Evolutionary conservation across 2,888 invertebrate genomes (phyloP).

Genomic region (Hedya salicella): DNA sequence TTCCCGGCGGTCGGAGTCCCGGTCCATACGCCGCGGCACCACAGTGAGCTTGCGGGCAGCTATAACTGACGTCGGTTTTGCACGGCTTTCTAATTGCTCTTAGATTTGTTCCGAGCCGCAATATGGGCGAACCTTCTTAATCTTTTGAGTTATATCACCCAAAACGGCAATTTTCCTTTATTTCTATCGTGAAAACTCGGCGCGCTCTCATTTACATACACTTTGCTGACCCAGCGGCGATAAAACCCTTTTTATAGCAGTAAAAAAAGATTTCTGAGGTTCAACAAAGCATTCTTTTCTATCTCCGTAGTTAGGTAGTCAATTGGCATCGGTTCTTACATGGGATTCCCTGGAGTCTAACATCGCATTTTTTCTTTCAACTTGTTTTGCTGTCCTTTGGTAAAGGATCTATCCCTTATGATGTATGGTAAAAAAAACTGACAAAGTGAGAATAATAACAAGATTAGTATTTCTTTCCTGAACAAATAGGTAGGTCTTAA

Average conservation of each 20-base stretch:
- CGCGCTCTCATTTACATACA: conserved; percentile 78
- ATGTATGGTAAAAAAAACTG: too few relatives aligned
- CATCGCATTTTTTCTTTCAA: conserved; percentile 22
- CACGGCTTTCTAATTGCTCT: conserved; percentile 32
- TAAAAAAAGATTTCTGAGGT: conserved; percentile 74
- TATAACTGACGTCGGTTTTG: conserved; percentile 9
- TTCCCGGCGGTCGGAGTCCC: conserved; percentile 18
- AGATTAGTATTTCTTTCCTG: too few relatives aligned
- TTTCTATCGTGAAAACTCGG: conserved; percentile 66
- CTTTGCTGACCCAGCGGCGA: conserved; percentile 80
- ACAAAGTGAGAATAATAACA: too few relatives aligned
- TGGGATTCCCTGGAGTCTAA: conserved; percentile 8
- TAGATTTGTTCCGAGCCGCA: conserved; percentile 39
- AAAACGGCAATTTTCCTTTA: conserved; percentile 69
- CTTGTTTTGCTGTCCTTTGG: conserved; percentile 8
- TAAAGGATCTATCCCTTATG: too few relatives aligned
- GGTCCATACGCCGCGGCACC: conserved; percentile 30
- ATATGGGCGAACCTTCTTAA: conserved; percentile 48
- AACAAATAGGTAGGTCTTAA: too few relatives aligned
- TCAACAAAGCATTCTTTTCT: conserved; percentile 65
- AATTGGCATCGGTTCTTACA: conserved; percentile 37
- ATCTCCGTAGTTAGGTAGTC: conserved; percentile 39
- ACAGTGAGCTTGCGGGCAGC: conserved; percentile 23
- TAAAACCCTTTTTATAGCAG: conserved; percentile 78
- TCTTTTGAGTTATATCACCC: conserved; percentile 63